A percentile compares a stretch with the other conserved stretches of the same genome.
phyloP scores from a whole-genome alignment of 2,888 invertebrate species.

The Agrochola macilenta region DNA sequence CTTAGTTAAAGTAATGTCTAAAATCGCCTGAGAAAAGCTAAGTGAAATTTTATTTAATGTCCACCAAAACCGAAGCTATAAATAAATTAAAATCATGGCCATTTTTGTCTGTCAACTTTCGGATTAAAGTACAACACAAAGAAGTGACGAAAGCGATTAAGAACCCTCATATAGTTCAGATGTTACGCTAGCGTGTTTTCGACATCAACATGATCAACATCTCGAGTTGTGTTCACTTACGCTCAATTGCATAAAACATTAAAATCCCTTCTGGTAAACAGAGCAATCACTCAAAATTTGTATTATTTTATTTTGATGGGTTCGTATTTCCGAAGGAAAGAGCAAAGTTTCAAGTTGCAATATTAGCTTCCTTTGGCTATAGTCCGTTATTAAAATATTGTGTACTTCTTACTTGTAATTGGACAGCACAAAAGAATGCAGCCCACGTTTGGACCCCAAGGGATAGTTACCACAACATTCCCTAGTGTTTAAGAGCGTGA shows the following conservation, averaged over 20 bases:
- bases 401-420: background rate
- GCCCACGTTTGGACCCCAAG: background rate
- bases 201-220: too few species aligned
- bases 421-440: background rate
- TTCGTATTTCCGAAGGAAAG: too few species aligned
- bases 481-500: constrained; percentile 5
- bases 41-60: background rate
- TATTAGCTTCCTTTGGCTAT: background rate
- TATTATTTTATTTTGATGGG: background rate
- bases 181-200: background rate
- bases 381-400: background rate
- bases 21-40: background rate
- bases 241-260: background rate
- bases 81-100: background rate
- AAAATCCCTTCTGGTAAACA: background rate
- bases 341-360: background rate
- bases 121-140: background rate
- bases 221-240: background rate
- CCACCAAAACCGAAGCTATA: background rate
- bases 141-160: background rate
- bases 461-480: constrained; percentile 17
- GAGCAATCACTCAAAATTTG: background rate
- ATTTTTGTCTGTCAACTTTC: background rate
- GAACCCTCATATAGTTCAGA: background rate
- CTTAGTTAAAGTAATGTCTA: background rate